A percentile compares a stretch with the other conserved stretches of the same genome.
Conservation (phyloP, 1,140 invertebrate genomes). For the Maconellicoccus hirsutus region DNA sequence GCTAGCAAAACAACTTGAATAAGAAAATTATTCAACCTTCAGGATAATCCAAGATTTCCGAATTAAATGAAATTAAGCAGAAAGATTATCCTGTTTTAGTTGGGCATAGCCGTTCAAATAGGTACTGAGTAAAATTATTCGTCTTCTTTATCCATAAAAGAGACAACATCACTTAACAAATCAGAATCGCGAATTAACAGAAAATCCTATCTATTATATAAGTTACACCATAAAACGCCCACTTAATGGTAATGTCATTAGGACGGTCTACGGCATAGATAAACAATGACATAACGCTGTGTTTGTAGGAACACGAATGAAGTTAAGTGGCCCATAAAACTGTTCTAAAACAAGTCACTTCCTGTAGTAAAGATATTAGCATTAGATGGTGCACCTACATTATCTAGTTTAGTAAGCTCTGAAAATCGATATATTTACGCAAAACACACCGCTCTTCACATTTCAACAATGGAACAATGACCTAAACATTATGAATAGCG, state of each 20-base stretch:
- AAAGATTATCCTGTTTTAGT: background rate
- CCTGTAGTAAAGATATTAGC: background rate
- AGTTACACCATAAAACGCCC: background rate
- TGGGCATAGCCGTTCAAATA: background rate
- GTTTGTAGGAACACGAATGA: background rate
- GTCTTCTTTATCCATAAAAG: background rate
- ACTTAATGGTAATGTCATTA: constrained; percentile 9
- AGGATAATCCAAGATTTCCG: background rate
- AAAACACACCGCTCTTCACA: background rate
- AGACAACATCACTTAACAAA: background rate
- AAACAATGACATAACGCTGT: background rate
- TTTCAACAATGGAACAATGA: background rate
- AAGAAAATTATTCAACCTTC: background rate
- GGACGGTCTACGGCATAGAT: constrained; percentile 2
- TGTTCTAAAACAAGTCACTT: background rate
- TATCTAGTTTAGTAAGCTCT: constrained; percentile 2
- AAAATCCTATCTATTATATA: background rate
- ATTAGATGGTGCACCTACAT: background rate
- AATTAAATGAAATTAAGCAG: background rate
- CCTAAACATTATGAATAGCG: background rate
- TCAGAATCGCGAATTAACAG: background rate
- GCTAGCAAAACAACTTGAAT: background rate
- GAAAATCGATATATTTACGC: constrained; percentile 5
- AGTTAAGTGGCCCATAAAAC: constrained; percentile 7
- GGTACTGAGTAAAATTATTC: background rate